Evolutionary conservation across 2,797 vertebrate genomes (phyloP).

Genomic region (Ptychobarbus kaznakovi): DNA sequence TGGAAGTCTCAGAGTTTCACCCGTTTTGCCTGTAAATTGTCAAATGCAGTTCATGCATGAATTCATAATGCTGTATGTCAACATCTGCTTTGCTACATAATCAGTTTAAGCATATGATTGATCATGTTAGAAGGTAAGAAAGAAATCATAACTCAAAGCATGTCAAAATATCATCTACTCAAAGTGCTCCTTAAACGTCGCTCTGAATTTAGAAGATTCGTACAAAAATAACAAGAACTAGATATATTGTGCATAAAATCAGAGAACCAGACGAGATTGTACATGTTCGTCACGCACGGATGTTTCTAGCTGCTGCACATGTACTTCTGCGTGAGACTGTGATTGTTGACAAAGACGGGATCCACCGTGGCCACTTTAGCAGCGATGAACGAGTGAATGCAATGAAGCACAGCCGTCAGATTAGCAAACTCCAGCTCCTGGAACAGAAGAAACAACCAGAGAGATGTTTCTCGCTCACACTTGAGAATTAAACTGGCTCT

Average conservation of each 20-base stretch:
- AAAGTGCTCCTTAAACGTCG: conserved; percentile 61
- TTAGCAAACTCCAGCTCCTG: conserved; percentile 94
- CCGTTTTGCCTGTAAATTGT: conserved; percentile 55
- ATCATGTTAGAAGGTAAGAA: conserved; percentile 40
- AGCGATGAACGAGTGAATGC: conserved; percentile 92
- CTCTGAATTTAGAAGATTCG: conserved; percentile 65
- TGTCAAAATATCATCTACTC: conserved; percentile 64
- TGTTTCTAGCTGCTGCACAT: conserved; percentile 79
- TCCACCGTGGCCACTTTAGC: conserved; percentile 95
- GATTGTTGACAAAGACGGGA: conserved; percentile 87
- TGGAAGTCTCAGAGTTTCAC: conserved; percentile 52
- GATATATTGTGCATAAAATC: conserved; percentile 81
- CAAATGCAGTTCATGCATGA: conserved; percentile 57
- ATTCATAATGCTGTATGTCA: conserved; percentile 49
- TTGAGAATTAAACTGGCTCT: no score
- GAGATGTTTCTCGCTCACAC: not conserved
- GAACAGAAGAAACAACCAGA: not conserved
- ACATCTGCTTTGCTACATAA: conserved; percentile 58
- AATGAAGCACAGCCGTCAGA: conserved; percentile 90
- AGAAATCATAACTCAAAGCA: conserved; percentile 61
- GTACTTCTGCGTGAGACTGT: conserved; percentile 83
- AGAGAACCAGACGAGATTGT: conserved; percentile 77
- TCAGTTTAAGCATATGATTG: conserved; percentile 52
- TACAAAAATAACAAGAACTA: conserved; percentile 87
- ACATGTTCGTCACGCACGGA: conserved; percentile 63